A percentile compares a stretch with the other conserved stretches of the same genome.
These are phyloP conservation scores for Mercenaria mercenaria DNA, from an alignment of 1,140 invertebrate genomes.

Conservation along the genomic window DNA sequence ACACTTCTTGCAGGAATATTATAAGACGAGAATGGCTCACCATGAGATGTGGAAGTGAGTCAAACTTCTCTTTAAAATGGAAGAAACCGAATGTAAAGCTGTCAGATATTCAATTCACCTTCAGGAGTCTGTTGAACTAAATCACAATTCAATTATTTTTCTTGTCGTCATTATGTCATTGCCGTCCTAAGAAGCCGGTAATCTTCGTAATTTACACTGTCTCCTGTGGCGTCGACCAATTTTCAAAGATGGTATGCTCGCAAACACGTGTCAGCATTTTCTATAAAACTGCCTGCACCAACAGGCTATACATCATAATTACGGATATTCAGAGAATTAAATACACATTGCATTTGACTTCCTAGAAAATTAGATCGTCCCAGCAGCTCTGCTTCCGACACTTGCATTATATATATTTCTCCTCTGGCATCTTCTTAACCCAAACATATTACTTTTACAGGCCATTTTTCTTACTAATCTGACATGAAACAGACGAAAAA, in stretches of 20 bases:
- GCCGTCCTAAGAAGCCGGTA: neutral
- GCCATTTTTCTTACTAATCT: neutral
- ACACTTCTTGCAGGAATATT: neutral
- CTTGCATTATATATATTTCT: neutral
- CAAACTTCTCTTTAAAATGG: slow-evolving; percentile 9
- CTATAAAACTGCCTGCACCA: slow-evolving; percentile 33
- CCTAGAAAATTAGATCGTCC: slow-evolving; percentile 1
- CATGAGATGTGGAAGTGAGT: neutral
- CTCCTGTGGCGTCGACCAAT: slow-evolving; percentile 30
- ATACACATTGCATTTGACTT: slow-evolving; percentile 39
- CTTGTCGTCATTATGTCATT: slow-evolving; percentile 55
- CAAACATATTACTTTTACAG: neutral
- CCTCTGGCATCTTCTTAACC: neutral
- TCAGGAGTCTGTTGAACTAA: slow-evolving; percentile 31
- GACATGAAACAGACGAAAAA: too few relatives aligned
- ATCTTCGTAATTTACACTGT: slow-evolving; percentile 35
- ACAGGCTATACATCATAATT: slow-evolving; percentile 56
- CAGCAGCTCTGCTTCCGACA: neutral
- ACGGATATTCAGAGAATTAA: slow-evolving; percentile 40
- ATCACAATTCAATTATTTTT: slow-evolving; percentile 66
- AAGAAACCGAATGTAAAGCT: neutral
- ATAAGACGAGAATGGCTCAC: neutral
- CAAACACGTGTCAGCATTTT: slow-evolving; percentile 15
- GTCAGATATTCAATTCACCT: slow-evolving; percentile 21
- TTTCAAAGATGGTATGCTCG: neutral